Evolutionary conservation across 2,888 invertebrate species (phyloP).

Genomic region (Ochropleura leucogaster): DNA sequence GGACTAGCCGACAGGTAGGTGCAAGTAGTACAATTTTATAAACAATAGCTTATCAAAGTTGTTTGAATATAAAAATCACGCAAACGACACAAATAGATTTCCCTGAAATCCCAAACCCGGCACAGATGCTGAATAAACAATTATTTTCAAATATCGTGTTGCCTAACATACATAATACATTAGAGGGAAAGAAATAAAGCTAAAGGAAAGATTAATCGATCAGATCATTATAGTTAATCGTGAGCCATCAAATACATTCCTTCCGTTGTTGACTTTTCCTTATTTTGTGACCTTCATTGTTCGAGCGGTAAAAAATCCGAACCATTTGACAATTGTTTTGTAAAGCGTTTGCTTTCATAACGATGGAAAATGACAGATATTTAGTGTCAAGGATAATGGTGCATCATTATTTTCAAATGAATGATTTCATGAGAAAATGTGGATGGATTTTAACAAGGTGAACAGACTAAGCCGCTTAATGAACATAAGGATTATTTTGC

Average conservation of each 20-base stretch:
- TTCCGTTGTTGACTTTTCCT: conserved; percentile 61
- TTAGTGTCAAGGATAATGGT: conserved; percentile 24
- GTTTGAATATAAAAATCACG: conserved; percentile 1
- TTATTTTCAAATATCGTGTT: conserved; percentile 55
- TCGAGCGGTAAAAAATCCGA: conserved; percentile 49
- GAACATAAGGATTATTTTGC: not conserved
- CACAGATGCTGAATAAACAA: conserved; percentile 40
- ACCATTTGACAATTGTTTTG: conserved; percentile 53
- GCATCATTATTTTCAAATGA: conserved; percentile 12
- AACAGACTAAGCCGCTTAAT: not conserved
- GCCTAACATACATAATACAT: conserved; percentile 60
- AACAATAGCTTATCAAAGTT: not conserved
- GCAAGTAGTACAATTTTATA: not conserved
- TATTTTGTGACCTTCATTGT: conserved; percentile 56
- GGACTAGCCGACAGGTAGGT: too few species aligned
- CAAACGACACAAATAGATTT: conserved; percentile 7
- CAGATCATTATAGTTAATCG: conserved; percentile 66
- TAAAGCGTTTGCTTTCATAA: conserved; percentile 33
- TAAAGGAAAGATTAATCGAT: conserved; percentile 66
- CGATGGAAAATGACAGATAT: conserved; percentile 25
- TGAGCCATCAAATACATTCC: conserved; percentile 65
- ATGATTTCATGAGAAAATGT: conserved; percentile 23
- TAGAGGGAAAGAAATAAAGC: conserved; percentile 49
- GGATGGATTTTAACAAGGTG: conserved; percentile 4
- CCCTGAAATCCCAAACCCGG: conserved; percentile 1